These are phyloP conservation scores for Sinodicranocentrus sp. DNA, from an alignment of 2,888 invertebrate genomes.

Conservation along the genomic window DNA sequence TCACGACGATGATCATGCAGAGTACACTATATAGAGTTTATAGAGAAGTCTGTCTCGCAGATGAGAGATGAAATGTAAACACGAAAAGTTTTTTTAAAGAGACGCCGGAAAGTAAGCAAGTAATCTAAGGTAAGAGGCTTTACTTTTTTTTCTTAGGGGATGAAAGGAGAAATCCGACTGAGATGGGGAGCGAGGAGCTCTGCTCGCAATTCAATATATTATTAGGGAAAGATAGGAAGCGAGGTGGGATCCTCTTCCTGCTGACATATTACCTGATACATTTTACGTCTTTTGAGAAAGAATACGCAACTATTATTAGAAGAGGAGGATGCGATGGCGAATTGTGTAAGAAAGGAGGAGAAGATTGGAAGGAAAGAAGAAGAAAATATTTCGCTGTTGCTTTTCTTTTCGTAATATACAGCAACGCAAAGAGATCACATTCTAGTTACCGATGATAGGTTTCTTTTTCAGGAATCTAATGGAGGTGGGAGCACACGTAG, in stretches of 20 bases:
- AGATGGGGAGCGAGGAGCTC: no score
- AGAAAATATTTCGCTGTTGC: background rate
- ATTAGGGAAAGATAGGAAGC: slow-evolving; percentile 3
- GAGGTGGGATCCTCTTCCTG: background rate
- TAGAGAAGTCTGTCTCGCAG: no score
- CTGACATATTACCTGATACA: slow-evolving; percentile 22
- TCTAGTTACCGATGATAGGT: slow-evolving; percentile 8
- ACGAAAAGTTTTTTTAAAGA: slow-evolving; percentile 19
- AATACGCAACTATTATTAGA: background rate
- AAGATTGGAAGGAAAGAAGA: background rate
- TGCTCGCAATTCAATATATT: slow-evolving; percentile 7
- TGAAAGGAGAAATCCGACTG: slow-evolving; percentile 19
- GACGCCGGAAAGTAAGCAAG: slow-evolving; percentile 11
- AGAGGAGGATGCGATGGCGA: background rate
- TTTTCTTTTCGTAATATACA: background rate
- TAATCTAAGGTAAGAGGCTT: slow-evolving; percentile 36
- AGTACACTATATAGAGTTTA: no score
- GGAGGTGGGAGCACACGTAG: background rate
- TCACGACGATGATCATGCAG: no score
- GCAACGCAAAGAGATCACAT: slow-evolving; percentile 6
- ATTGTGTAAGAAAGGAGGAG: background rate
- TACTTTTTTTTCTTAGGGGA: slow-evolving; percentile 13
- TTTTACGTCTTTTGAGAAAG: background rate
- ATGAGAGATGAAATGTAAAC: slow-evolving; percentile 22
- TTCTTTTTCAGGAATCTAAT: background rate